phyloP scores from a whole-genome alignment of 1,140 invertebrate species.

The Vanessa tameamea region DNA sequence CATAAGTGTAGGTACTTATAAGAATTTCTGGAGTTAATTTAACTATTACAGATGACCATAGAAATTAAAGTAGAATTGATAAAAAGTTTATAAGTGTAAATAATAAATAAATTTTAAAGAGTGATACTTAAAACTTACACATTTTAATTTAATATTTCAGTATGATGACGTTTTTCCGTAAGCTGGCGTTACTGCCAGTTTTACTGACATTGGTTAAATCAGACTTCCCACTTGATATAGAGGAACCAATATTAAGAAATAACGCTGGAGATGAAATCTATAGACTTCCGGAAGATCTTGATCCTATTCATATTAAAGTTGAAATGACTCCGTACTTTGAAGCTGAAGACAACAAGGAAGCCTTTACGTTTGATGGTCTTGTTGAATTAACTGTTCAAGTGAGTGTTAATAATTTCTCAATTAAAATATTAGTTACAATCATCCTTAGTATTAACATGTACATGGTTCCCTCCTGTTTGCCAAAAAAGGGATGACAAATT shows the following conservation, averaged over 20 bases:
- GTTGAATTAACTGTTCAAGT: constrained; percentile 79
- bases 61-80: no score
- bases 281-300: constrained; percentile 65
- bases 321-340: constrained; percentile 82
- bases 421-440: no score
- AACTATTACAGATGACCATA: no score
- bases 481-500: no score
- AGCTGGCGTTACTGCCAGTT: constrained; percentile 47
- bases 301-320: constrained; percentile 60
- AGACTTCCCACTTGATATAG: constrained; percentile 57
- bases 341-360: constrained; percentile 60
- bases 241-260: constrained; percentile 35
- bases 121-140: not conserved
- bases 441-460: no score
- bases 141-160: constrained; percentile 40
- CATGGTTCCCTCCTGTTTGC: no score
- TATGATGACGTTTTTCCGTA: constrained; percentile 44
- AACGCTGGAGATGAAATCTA: constrained; percentile 48
- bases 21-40: not conserved
- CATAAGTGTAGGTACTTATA: not conserved
- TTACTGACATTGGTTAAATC: constrained; percentile 45
- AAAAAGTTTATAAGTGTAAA: no score
- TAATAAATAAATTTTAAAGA: no score
- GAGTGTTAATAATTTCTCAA: constrained; percentile 34
- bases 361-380: constrained; percentile 83